Evolutionary conservation across 1,140 invertebrate species (phyloP), one percentile per base, ranked within the genome.

Genomic region (Rhagoletis zephyria): DNA sequence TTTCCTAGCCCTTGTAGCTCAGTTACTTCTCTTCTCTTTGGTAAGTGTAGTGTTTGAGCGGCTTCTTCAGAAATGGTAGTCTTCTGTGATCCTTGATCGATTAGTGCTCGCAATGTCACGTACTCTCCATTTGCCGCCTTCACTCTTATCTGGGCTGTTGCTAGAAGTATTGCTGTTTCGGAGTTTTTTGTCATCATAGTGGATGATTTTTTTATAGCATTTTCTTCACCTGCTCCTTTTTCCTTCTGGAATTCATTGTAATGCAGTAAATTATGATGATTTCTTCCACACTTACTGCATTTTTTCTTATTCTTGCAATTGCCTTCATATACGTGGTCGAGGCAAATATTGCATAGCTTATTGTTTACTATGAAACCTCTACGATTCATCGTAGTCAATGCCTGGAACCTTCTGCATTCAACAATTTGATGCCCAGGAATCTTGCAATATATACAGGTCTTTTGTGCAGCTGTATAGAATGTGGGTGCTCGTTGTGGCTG

Each of bases 61-160:
- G 77, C 87, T 64, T 87, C 77, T 48, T 85, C 87, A 6, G 42
- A 60, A 1, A 85, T 63, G 3, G 60, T 48, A 48, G 85, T 64
- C 70, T 14, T 60, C 42, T 88, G 81, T 30, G 87, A 88, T 19
- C 81, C 85, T 51, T 85, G 77, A 86, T 88, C 87, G 12, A 88
- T 86, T 9, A 88, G 51, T 9, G 87, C 87, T 70, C 81, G 85
- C 56, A 88, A 51, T 56, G n/a, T 61, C 48, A 74, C 60, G 19
- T 10, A 81, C 45, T 74, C 77, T 40, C 60, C 74, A 61, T 63
- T 85, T 2, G 14, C 12, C 2, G 42, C 60, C 59, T 70, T 65
- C 40, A 85, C 48, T 67, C 56, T 65, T 30, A 85, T 64, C 7
- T 65, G 42, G 16, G 60, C 74, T 64, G 87, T 85, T 9, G 56